phyloP scores from a whole-genome alignment of 1,140 invertebrate species.

The Drosophila simulans region DNA sequence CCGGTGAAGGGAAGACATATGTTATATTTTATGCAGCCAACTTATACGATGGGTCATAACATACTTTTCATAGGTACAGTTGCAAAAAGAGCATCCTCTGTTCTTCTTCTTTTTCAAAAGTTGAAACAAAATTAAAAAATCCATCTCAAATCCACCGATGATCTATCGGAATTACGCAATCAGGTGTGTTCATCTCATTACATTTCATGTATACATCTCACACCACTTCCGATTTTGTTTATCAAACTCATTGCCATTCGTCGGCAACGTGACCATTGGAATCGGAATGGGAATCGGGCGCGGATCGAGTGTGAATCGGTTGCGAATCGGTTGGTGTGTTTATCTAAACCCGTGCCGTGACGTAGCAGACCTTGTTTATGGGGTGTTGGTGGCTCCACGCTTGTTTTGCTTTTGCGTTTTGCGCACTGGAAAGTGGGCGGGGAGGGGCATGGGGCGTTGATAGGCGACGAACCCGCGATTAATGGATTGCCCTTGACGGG shows the following conservation, averaged over 20 bases:
- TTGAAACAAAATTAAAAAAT: not conserved
- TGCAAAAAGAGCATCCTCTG: not conserved
- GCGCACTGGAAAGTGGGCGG: not conserved
- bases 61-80: conserved; percentile 14
- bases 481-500: conserved; percentile 47
- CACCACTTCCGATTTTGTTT: conserved; percentile 35
- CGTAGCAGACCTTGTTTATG: conserved; percentile 46
- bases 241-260: conserved; percentile 46
- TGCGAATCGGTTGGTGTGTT: conserved; percentile 42
- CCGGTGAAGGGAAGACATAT: conserved; percentile 1
- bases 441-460: conserved; percentile 1
- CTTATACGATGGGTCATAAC: not conserved
- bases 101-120: not conserved
- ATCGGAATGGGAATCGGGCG: conserved; percentile 34
- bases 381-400: conserved; percentile 33
- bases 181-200: conserved; percentile 2
- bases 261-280: conserved; percentile 40
- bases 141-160: not conserved
- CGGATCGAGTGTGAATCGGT: conserved; percentile 36
- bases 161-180: not conserved
- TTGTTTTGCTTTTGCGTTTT: conserved; percentile 43
- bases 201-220: conserved; percentile 5
- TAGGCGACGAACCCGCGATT: conserved; percentile 36
- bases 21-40: no score
- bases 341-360: conserved; percentile 40